Percentiles rank a stretch among this genome's conserved stretches.
Evolutionary conservation across 2,888 invertebrate genomes (phyloP).

Genomic region (Chymomyza fuscimana): DNA sequence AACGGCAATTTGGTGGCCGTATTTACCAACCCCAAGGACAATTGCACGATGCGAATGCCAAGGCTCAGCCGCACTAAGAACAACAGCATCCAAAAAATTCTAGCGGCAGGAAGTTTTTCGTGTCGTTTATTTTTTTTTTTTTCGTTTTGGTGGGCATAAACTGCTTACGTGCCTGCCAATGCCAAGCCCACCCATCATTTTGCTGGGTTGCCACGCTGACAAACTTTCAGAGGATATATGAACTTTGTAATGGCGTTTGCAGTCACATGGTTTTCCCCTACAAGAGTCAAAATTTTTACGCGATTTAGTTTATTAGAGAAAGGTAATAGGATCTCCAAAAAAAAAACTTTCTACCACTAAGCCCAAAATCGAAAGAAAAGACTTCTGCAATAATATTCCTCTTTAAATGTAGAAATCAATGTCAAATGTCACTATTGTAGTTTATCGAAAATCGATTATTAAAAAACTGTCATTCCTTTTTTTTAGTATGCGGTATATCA

Average conservation of each 20-base stretch:
- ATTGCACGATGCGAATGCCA: conserved; percentile 25
- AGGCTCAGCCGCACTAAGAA: conserved; percentile 8
- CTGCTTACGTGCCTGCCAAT: conserved; percentile 67
- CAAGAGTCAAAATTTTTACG: too few relatives aligned
- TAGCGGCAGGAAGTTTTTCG: conserved; percentile 30
- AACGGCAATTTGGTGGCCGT: conserved; percentile 72
- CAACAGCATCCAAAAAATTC: conserved; percentile 54
- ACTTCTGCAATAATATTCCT: too few relatives aligned
- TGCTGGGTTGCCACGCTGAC: neutral
- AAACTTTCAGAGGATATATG: conserved; percentile 18
- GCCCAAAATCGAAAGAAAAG: too few relatives aligned
- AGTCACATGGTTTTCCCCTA: neutral
- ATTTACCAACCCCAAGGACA: conserved; percentile 71
- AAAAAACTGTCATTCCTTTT: too few relatives aligned
- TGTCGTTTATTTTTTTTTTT: conserved; percentile 49
- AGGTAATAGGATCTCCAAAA: too few relatives aligned
- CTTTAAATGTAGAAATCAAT: too few relatives aligned
- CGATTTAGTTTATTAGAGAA: too few relatives aligned
- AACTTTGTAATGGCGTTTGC: neutral
- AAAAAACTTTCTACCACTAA: too few relatives aligned
- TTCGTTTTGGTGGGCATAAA: conserved; percentile 37
- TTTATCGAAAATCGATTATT: too few relatives aligned
- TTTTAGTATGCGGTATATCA: too few relatives aligned
- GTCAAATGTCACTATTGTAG: too few relatives aligned
- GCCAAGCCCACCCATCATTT: conserved; percentile 16